phyloP scores from a whole-genome alignment of 2,888 invertebrate genomes.

The Philopedon plagiatum region DNA sequence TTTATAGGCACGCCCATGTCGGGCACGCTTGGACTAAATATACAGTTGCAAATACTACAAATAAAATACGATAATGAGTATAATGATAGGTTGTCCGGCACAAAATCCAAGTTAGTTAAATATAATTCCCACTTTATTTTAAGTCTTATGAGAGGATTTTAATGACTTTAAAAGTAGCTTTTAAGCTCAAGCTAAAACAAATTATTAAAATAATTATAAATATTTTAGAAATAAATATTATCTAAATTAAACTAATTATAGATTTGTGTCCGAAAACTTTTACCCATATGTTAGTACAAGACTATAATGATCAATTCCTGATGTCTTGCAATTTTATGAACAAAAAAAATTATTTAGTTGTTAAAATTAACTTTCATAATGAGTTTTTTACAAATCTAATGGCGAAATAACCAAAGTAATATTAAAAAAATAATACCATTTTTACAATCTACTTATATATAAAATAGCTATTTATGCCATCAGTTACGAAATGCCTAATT shows the following conservation, averaged over 20 bases:
- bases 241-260: background rate
- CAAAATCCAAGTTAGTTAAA: background rate
- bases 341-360: too few species aligned
- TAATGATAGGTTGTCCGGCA: constrained; percentile 16
- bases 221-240: background rate
- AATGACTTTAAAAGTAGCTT: background rate
- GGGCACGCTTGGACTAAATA: background rate
- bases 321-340: too few species aligned
- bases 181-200: background rate
- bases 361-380: too few species aligned
- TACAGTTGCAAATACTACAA: constrained; percentile 17
- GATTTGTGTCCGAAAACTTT: too few species aligned
- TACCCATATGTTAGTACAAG: too few species aligned
- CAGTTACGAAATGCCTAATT: too few species aligned
- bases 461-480: too few species aligned
- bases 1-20: background rate
- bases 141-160: background rate
- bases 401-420: too few species aligned
- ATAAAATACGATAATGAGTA: constrained; percentile 1
- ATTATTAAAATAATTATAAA: background rate
- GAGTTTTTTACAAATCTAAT: too few species aligned
- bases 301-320: too few species aligned
- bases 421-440: too few species aligned
- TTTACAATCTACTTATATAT: too few species aligned
- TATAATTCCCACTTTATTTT: constrained; percentile 18